phyloP scores from a whole-genome alignment of 2,113 vertebrate species.

The Zonotrichia leucophrys region DNA sequence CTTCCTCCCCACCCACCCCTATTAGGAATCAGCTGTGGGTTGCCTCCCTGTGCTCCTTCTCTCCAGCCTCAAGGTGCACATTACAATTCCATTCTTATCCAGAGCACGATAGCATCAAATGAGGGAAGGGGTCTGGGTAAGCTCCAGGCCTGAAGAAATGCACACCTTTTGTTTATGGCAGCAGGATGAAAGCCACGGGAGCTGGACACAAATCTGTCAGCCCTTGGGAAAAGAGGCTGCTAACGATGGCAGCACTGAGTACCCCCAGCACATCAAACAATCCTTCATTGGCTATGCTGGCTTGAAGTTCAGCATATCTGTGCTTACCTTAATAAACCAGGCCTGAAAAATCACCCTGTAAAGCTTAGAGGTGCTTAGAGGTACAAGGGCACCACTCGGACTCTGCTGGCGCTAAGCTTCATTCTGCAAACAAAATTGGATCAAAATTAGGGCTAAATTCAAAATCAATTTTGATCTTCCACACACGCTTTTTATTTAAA shows the following conservation, averaged over 20 bases:
- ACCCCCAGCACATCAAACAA: slow-evolving; percentile 33
- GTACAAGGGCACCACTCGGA: background rate
- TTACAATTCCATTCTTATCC: slow-evolving; percentile 17
- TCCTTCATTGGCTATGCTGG: slow-evolving; percentile 56
- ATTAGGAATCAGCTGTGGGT: background rate
- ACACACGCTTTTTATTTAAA: background rate
- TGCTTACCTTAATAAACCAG: slow-evolving; percentile 36
- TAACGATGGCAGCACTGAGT: background rate
- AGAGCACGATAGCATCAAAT: background rate
- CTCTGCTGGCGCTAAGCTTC: background rate
- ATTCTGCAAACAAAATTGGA: background rate
- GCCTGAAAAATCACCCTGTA: background rate
- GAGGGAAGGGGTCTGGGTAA: background rate
- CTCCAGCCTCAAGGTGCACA: slow-evolving; percentile 39
- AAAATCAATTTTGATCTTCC: background rate
- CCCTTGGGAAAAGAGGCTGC: slow-evolving; percentile 26
- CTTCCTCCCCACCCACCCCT: slow-evolving; percentile 6
- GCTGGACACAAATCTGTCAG: background rate
- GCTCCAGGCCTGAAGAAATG: slow-evolving; percentile 19
- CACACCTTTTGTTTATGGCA: slow-evolving; percentile 47
- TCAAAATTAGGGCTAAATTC: background rate
- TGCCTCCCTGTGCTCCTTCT: background rate
- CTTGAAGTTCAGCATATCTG: slow-evolving; percentile 40
- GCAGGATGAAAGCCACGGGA: slow-evolving; percentile 15
- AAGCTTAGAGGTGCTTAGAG: background rate